phyloP scores from a whole-genome alignment of 2,888 invertebrate species.

The Dyspetes luteomarginatus region DNA sequence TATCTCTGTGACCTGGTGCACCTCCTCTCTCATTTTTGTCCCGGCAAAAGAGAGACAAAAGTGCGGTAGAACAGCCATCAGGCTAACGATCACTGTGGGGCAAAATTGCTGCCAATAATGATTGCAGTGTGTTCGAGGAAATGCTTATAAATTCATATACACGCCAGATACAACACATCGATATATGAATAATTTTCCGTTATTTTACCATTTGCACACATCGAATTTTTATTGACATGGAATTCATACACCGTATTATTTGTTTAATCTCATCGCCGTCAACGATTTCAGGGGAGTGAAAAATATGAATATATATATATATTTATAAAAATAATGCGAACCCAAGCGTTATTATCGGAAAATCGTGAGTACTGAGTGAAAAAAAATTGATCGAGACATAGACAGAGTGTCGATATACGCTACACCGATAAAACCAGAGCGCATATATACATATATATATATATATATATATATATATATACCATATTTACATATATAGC shows the following conservation, averaged over 20 bases:
- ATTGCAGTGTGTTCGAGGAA: constrained; percentile 36
- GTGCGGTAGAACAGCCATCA: constrained; percentile 10
- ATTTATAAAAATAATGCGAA: not conserved
- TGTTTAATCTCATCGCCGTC: constrained; percentile 3
- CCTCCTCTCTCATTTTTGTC: not conserved
- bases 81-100: constrained; percentile 22
- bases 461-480: too few relatives aligned
- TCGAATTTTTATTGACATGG: not conserved
- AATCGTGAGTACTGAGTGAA: constrained; percentile 26
- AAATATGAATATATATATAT: not conserved
- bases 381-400: constrained; percentile 23
- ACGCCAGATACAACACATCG: too few relatives aligned
- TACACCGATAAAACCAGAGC: constrained; percentile 34
- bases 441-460: not conserved
- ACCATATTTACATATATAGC: not conserved
- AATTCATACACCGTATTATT: not conserved
- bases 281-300: not conserved
- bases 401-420: constrained; percentile 40
- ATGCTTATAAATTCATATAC: constrained; percentile 40
- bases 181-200: not conserved
- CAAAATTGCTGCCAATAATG: constrained; percentile 36
- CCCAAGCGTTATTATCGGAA: not conserved
- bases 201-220: not conserved
- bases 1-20: constrained; percentile 10
- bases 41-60: constrained; percentile 30